A percentile compares a stretch with the other conserved stretches of the same genome.
Conservation (phyloP, 2,113 vertebrate genomes). For the Phyllopteryx taeniolatus region DNA sequence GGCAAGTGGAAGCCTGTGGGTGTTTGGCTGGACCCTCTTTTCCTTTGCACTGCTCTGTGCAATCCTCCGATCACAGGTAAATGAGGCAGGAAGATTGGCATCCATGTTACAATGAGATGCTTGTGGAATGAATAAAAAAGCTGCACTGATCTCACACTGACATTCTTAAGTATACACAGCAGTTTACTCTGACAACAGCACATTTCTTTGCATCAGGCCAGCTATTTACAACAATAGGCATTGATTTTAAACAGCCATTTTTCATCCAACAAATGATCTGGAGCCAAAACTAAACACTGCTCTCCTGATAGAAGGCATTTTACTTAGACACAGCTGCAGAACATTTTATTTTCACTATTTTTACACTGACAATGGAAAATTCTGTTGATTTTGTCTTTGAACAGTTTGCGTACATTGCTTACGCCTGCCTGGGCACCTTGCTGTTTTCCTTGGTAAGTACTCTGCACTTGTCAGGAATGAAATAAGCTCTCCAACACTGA, state of each 20-base stretch:
- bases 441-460: constrained; percentile 80
- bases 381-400: constrained; percentile 23
- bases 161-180: constrained; percentile 17
- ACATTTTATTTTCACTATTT: not conserved
- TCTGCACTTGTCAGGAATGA: constrained; percentile 5
- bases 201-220: constrained; percentile 14
- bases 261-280: not conserved
- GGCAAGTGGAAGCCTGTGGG: constrained; percentile 62
- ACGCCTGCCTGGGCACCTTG: constrained; percentile 74
- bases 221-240: constrained; percentile 8
- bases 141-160: constrained; percentile 26
- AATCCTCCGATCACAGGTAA: constrained; percentile 74
- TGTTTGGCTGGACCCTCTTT: constrained; percentile 57
- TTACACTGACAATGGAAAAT: not conserved
- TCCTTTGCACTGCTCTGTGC: constrained; percentile 72
- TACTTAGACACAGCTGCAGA: not conserved
- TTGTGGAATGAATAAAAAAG: not conserved
- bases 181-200: constrained; percentile 8
- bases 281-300: constrained; percentile 9
- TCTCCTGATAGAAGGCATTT: not conserved
- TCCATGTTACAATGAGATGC: not conserved
- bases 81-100: constrained; percentile 4
- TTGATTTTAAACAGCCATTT: constrained; percentile 19
- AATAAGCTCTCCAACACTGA: constrained; percentile 15
- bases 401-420: constrained; percentile 74